Evolutionary conservation across 2,888 invertebrate species (phyloP).

Genomic region (Antheraea yamamai): DNA sequence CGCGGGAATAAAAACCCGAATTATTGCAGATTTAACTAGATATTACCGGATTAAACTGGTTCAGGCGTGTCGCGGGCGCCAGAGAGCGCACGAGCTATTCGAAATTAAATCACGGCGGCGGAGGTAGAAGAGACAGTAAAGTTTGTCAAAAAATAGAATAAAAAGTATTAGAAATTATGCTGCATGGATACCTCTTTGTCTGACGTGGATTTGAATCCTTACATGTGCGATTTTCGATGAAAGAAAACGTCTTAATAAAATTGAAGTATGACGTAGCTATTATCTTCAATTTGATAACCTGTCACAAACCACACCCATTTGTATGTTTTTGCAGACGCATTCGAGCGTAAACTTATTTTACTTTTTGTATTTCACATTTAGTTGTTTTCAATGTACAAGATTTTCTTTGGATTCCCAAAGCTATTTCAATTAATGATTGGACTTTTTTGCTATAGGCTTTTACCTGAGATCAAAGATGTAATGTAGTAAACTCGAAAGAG

Average conservation of each 20-base stretch:
- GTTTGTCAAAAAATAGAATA: background rate
- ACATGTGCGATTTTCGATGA: background rate
- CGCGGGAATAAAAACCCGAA: slow-evolving; percentile 36
- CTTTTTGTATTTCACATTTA: background rate
- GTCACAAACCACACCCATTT: background rate
- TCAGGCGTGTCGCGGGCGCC: slow-evolving; percentile 21
- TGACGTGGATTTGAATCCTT: background rate
- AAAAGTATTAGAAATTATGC: background rate
- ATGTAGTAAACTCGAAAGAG: too few relatives aligned
- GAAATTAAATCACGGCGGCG: background rate
- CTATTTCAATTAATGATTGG: background rate
- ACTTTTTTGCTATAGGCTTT: too few relatives aligned
- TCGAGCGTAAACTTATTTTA: background rate
- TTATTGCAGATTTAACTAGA: slow-evolving; percentile 43
- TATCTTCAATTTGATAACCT: too few relatives aligned
- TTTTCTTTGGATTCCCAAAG: background rate
- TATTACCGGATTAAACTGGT: slow-evolving; percentile 39
- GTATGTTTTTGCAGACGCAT: background rate
- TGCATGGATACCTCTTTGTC: background rate
- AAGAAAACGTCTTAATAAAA: background rate
- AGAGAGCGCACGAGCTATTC: background rate
- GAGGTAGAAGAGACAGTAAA: background rate
- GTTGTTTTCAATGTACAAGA: background rate
- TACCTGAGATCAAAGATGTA: too few relatives aligned
- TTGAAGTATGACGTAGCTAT: background rate